These are phyloP conservation scores for Heterotis niloticus DNA, from an alignment of 2,113 vertebrate species.

Conservation along the genomic window DNA sequence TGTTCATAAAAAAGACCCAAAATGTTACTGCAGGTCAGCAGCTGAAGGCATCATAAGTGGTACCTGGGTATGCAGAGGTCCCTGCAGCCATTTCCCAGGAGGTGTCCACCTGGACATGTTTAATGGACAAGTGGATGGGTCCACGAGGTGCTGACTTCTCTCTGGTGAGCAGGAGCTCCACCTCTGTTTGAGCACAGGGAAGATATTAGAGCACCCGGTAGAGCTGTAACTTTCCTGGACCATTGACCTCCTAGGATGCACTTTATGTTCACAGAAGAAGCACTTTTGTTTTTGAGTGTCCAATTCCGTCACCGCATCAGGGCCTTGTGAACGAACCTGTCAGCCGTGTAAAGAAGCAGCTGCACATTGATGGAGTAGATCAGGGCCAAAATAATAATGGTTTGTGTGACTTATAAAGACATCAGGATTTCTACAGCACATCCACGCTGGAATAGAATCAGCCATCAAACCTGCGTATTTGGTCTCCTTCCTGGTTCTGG, in stretches of 20 bases:
- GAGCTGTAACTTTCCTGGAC: no score
- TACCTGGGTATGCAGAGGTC: conserved; percentile 43
- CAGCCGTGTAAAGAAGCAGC: no score
- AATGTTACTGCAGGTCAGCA: background rate
- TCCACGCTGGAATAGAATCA: no score
- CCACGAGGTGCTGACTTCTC: conserved; percentile 36
- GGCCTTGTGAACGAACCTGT: no score
- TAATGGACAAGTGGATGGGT: conserved; percentile 45
- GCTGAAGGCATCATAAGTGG: background rate
- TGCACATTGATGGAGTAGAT: no score
- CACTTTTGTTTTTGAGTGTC: background rate
- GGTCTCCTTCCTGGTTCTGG: conserved; percentile 43
- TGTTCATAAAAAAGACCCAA: background rate
- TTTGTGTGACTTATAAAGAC: no score
- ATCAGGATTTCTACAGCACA: no score
- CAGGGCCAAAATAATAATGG: no score
- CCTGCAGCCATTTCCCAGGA: conserved; percentile 60
- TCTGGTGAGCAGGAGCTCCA: conserved; percentile 53
- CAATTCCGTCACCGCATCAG: no score
- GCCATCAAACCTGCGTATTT: conserved; percentile 45
- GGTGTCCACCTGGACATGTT: conserved; percentile 50
- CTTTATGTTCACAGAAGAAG: background rate
- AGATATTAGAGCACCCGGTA: no score
- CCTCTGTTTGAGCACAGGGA: conserved; percentile 48
- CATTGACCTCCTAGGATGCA: no score